Conservation (phyloP, 2,888 invertebrate species). For the Tromatobia lineatoria region DNA sequence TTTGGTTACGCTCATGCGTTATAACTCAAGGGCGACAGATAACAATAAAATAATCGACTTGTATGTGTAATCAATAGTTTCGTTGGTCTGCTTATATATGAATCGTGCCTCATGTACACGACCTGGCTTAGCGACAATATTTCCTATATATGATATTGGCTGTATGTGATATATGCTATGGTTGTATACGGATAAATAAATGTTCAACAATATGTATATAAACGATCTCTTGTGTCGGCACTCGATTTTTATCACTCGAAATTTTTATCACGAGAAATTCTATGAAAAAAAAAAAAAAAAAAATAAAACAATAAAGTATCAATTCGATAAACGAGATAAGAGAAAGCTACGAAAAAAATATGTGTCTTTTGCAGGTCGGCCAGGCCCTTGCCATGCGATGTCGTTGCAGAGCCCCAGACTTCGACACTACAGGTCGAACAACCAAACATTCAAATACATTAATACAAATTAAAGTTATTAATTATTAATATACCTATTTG, state of each 20-base stretch:
- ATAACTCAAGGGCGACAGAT: not conserved
- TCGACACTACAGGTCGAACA: conserved; percentile 92
- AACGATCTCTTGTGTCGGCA: conserved; percentile 28
- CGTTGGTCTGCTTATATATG: conserved; percentile 17
- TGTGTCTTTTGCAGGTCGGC: conserved; percentile 84
- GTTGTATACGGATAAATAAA: conserved; percentile 57
- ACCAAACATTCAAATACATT: conserved; percentile 75
- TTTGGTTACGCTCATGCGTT: not conserved
- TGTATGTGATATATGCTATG: conserved; percentile 60
- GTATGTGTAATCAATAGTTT: conserved; percentile 6
- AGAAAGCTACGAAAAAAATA: conserved; percentile 70
- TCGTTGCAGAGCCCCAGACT: conserved; percentile 88
- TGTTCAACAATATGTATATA: conserved; percentile 28
- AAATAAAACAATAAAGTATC: conserved; percentile 33
- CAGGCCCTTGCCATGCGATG: conserved; percentile 85
- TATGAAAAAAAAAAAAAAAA: conserved; percentile 24
- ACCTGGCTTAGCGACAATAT: conserved; percentile 17
- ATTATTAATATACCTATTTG: conserved; percentile 65
- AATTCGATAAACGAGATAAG: conserved; percentile 31
- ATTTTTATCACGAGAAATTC: conserved; percentile 58
- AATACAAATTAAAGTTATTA: conserved; percentile 65
- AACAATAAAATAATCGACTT: not conserved
- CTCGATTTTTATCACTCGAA: conserved; percentile 45
- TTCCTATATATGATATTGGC: conserved; percentile 52
- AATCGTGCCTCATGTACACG: conserved; percentile 1